These are phyloP conservation scores for Tadarida brasiliensis DNA, from an alignment of 2,797 vertebrate genomes.

Conservation along the genomic window DNA sequence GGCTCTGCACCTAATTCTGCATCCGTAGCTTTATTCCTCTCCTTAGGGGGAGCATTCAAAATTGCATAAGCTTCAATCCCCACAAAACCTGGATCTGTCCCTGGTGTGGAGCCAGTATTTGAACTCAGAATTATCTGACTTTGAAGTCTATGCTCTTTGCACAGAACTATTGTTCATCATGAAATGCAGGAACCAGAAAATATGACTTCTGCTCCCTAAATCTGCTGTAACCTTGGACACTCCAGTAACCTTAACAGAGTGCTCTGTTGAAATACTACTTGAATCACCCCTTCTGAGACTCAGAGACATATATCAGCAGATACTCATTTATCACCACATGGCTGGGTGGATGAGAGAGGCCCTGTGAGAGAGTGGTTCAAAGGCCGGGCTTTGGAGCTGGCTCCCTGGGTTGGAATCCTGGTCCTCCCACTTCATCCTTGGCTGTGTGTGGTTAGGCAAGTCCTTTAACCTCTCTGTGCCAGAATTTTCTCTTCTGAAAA, in stretches of 20 bases:
- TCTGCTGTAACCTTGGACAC: neutral
- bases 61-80: neutral
- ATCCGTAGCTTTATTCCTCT: neutral
- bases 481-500: constrained; percentile 31
- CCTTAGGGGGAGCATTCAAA: neutral
- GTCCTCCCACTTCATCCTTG: neutral
- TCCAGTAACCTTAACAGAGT: neutral
- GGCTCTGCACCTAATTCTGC: neutral
- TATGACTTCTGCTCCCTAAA: neutral
- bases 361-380: neutral
- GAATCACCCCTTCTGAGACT: neutral
- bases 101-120: neutral
- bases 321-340: neutral
- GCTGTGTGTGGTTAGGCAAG: neutral
- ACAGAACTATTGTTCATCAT: neutral
- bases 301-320: neutral
- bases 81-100: neutral
- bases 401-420: neutral
- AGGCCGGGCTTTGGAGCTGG: neutral
- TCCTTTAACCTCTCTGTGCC: constrained; percentile 5
- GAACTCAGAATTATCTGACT: constrained; percentile 11
- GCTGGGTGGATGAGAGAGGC: neutral
- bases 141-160: neutral
- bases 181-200: neutral
- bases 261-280: neutral